Percentiles rank a stretch among this genome's conserved stretches.
Evolutionary conservation across 2,113 vertebrate species (phyloP).

Genomic region (Trematomus loennbergii): DNA sequence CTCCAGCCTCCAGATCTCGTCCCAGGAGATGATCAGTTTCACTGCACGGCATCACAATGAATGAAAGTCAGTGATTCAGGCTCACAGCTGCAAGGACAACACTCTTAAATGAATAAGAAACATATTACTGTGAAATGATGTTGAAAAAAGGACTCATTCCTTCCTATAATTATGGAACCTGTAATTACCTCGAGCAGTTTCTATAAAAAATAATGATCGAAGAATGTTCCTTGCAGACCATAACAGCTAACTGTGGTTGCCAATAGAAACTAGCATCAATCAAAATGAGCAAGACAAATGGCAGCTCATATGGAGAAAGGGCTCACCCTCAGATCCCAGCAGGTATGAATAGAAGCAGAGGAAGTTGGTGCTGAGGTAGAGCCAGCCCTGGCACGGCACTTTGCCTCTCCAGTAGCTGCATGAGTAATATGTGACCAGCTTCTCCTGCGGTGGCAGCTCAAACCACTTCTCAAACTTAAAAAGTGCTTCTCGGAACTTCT

Average conservation of each 20-base stretch:
- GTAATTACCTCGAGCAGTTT: constrained; percentile 22
- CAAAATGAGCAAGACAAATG: constrained; percentile 23
- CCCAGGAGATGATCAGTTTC: constrained; percentile 95
- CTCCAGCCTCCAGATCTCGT: constrained; percentile 93
- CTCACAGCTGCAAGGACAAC: neutral
- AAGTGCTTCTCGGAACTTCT: constrained; percentile 94
- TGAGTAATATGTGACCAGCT: constrained; percentile 97
- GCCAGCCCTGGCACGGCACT: constrained; percentile 97
- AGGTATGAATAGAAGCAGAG: constrained; percentile 98
- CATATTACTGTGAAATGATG: neutral
- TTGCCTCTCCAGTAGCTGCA: constrained; percentile 99
- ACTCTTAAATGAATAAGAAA: neutral
- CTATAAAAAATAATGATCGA: neutral
- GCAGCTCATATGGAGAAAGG: neutral
- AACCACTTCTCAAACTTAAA: constrained; percentile 97
- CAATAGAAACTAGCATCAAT: constrained; percentile 1
- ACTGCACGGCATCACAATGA: constrained; percentile 81
- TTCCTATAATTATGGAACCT: constrained; percentile 9
- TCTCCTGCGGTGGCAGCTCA: constrained; percentile 91
- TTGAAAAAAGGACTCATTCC: neutral
- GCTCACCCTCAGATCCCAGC: constrained; percentile 93
- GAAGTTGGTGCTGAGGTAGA: constrained; percentile 98
- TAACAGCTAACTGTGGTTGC: neutral
- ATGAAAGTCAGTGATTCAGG: constrained; percentile 6
- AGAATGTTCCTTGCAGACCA: neutral